Percentiles rank a stretch among this genome's conserved stretches.
phyloP scores from a whole-genome alignment of 2,797 vertebrate genomes.

The Enteromius afrohamiltoni region DNA sequence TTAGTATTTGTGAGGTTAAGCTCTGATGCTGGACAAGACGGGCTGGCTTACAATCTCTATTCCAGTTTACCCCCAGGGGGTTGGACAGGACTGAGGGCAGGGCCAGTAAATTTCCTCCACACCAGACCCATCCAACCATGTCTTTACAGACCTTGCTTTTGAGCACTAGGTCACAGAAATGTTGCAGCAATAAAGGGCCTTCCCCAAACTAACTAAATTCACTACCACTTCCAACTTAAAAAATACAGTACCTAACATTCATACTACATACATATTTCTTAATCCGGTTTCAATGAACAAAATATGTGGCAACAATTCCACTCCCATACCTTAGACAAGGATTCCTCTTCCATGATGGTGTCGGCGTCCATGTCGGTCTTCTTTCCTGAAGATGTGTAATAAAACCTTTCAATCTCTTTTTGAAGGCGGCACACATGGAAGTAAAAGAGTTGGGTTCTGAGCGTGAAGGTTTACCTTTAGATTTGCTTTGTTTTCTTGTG shows the following conservation, averaged over 20 bases:
- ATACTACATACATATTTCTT: not conserved
- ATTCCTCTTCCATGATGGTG: conserved; percentile 86
- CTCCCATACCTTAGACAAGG: conserved; percentile 84
- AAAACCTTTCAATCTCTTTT: not conserved
- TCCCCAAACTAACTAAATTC: not conserved
- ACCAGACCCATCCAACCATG: not conserved
- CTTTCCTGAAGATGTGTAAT: conserved; percentile 77
- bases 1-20: not conserved
- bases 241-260: not conserved
- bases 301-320: not conserved
- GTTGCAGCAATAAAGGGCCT: not conserved
- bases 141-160: not conserved
- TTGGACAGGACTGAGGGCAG: not conserved
- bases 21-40: not conserved
- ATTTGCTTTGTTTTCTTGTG: conserved; percentile 86
- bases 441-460: not conserved
- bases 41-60: not conserved
- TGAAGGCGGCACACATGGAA: not conserved
- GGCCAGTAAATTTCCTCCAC: not conserved
- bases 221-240: not conserved
- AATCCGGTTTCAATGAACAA: not conserved
- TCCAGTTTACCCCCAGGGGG: not conserved
- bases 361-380: conserved; percentile 89
- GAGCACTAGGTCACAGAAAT: not conserved
- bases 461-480: conserved; percentile 82